Evolutionary conservation across 2,797 vertebrate genomes (phyloP).

Genomic region (Benthosema pterotum): DNA sequence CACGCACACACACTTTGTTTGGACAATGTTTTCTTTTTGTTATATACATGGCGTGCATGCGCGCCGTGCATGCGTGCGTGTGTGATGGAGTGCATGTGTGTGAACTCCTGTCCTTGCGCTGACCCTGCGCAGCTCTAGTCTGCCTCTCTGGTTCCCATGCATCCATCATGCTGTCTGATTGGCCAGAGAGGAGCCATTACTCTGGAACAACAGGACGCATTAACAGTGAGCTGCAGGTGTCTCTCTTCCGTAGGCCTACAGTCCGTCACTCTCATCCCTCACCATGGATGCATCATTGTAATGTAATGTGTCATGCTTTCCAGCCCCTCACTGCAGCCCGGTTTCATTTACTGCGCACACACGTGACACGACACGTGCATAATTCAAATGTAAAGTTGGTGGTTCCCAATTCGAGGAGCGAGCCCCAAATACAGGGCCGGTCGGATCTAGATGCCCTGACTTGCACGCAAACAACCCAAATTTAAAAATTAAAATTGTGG

Average conservation of each 20-base stretch:
- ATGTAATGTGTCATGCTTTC: neutral
- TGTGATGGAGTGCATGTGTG: constrained; percentile 59
- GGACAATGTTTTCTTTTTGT: constrained; percentile 6
- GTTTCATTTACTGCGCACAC: too few species aligned
- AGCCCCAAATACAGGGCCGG: too few species aligned
- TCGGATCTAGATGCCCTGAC: too few species aligned
- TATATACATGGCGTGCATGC: constrained; percentile 10
- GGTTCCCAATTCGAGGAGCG: too few species aligned
- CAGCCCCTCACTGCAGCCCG: too few species aligned
- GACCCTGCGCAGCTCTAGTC: constrained; percentile 67
- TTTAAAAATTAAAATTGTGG: too few species aligned
- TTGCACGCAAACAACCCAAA: too few species aligned
- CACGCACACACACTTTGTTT: constrained; percentile 27
- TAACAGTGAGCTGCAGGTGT: constrained; percentile 64
- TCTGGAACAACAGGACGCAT: constrained; percentile 58
- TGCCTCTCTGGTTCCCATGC: constrained; percentile 60
- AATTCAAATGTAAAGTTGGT: too few species aligned
- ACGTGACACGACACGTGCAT: too few species aligned
- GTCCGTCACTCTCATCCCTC: constrained; percentile 39
- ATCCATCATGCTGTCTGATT: constrained; percentile 74
- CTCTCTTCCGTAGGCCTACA: constrained; percentile 35
- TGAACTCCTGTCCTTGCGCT: constrained; percentile 72
- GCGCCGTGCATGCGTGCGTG: neutral
- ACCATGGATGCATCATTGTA: constrained; percentile 16
- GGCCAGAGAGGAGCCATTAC: constrained; percentile 63